Evolutionary conservation across 1,140 invertebrate species (phyloP).

Genomic region (Hylaeus anthracinus): DNA sequence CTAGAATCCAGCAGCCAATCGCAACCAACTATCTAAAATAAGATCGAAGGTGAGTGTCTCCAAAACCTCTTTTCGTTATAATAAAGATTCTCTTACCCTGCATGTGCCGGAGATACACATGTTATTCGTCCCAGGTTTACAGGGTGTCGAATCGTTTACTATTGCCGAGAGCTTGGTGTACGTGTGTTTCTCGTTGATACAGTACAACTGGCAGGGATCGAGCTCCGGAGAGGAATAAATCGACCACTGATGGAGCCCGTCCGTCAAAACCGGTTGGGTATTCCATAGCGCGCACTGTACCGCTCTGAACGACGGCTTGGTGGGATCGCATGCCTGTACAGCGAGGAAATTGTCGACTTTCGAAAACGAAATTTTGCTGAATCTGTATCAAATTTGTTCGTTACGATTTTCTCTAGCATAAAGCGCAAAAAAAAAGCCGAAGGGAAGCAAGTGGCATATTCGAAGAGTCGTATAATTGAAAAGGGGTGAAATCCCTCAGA

Average conservation of each 20-base stretch:
- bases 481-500: too few species aligned
- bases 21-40: constrained; percentile 84
- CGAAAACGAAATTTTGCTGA: neutral
- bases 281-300: constrained; percentile 84
- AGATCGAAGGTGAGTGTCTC: neutral
- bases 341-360: neutral
- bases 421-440: too few species aligned
- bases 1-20: constrained; percentile 85
- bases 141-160: constrained; percentile 83
- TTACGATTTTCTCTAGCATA: too few species aligned
- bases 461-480: too few species aligned
- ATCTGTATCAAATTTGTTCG: too few species aligned
- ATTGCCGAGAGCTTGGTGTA: constrained; percentile 74
- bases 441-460: too few species aligned
- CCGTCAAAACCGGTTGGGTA: constrained; percentile 68
- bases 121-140: constrained; percentile 82
- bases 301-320: constrained; percentile 80
- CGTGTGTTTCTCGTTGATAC: constrained; percentile 79
- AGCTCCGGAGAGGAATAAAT: constrained; percentile 78
- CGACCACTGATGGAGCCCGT: constrained; percentile 80
- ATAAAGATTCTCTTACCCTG: constrained; percentile 75
- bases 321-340: constrained; percentile 82
- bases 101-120: constrained; percentile 83
- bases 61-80: neutral
- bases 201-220: constrained; percentile 82